These are phyloP conservation scores for Oryctes rhinoceros DNA, from an alignment of 1,140 invertebrate genomes.

Conservation along the genomic window DNA sequence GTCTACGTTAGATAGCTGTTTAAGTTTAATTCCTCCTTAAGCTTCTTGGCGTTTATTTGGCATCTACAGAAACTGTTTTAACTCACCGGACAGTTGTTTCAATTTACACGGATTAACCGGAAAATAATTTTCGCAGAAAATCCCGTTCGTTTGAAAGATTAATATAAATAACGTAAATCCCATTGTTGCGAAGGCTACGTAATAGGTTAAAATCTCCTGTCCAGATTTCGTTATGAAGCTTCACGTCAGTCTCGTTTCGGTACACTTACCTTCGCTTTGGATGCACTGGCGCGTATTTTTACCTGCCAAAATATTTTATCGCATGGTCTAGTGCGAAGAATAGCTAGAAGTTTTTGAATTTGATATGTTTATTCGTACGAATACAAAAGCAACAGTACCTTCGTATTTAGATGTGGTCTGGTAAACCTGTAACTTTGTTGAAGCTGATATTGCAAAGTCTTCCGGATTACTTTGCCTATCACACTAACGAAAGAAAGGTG, in stretches of 20 bases:
- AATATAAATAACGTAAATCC: neutral
- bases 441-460: too few species aligned
- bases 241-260: neutral
- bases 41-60: neutral
- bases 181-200: neutral
- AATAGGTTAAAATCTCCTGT: neutral
- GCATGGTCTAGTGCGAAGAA: too few species aligned
- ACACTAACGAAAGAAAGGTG: too few species aligned
- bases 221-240: neutral
- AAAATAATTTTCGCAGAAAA: neutral
- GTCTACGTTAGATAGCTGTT: neutral
- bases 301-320: too few species aligned
- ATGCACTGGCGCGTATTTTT: too few species aligned
- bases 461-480: too few species aligned
- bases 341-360: too few species aligned
- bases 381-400: too few species aligned
- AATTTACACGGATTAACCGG: neutral
- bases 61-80: conserved; percentile 6
- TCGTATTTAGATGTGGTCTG: too few species aligned
- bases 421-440: too few species aligned
- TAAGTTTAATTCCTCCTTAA: neutral
- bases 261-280: too few species aligned
- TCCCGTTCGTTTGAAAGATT: neutral
- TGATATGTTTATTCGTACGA: too few species aligned
- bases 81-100: neutral